These are phyloP conservation scores for Drosophila nebulosa DNA, from an alignment of 1,140 invertebrate species.

Conservation along the genomic window DNA sequence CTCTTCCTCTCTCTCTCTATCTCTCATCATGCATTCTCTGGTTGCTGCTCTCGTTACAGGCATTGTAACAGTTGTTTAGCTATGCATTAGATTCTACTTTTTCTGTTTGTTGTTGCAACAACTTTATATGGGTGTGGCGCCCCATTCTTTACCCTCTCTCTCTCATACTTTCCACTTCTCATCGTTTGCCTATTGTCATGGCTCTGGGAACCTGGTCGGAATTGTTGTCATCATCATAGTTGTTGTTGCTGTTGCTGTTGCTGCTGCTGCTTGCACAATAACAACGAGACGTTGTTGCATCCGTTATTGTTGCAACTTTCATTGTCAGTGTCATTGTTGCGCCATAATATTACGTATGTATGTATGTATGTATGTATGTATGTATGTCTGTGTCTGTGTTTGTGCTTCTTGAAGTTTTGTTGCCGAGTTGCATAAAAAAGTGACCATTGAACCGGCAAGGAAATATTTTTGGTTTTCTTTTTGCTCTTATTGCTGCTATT, in stretches of 20 bases:
- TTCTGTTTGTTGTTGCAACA: slow-evolving; percentile 20
- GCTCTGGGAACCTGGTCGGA: slow-evolving; percentile 23
- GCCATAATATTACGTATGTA: slow-evolving; percentile 31
- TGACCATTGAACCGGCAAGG: slow-evolving; percentile 62
- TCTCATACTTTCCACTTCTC: no score
- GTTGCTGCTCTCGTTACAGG: slow-evolving; percentile 26
- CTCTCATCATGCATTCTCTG: neutral
- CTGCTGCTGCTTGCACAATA: slow-evolving; percentile 50
- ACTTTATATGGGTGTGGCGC: slow-evolving; percentile 42
- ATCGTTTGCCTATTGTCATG: slow-evolving; percentile 26
- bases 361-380: neutral
- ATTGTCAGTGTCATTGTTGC: slow-evolving; percentile 75
- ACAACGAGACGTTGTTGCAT: slow-evolving; percentile 41
- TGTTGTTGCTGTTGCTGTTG: slow-evolving; percentile 43
- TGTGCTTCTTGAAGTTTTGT: slow-evolving; percentile 47
- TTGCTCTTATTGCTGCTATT: slow-evolving; percentile 8
- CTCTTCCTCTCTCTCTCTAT: neutral
- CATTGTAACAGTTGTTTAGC: slow-evolving; percentile 46
- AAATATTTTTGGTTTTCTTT: slow-evolving; percentile 41
- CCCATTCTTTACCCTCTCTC: neutral
- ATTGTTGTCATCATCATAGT: slow-evolving; percentile 57
- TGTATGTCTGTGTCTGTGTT: slow-evolving; percentile 6
- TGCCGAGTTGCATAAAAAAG: slow-evolving; percentile 59
- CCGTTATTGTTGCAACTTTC: slow-evolving; percentile 58
- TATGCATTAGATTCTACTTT: slow-evolving; percentile 66